phyloP scores from a whole-genome alignment of 2,888 invertebrate genomes.

The Pantelozetes paolii region DNA sequence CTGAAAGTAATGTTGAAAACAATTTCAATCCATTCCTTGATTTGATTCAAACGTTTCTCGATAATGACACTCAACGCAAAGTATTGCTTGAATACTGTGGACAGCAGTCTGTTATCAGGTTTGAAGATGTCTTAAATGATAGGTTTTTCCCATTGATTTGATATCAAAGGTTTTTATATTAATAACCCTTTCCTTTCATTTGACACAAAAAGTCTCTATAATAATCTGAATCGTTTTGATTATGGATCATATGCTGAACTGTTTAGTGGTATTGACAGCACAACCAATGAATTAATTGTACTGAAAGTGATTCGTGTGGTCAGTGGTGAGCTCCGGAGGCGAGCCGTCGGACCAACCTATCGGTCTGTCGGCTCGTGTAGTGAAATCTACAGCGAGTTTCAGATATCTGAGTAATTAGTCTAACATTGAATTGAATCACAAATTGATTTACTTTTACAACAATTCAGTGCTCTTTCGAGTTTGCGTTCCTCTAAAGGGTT shows the following conservation, averaged over 20 bases:
- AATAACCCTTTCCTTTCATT: neutral
- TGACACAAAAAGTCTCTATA: neutral
- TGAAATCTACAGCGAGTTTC: slow-evolving; percentile 27
- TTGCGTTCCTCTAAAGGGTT: neutral
- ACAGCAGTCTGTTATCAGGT: neutral
- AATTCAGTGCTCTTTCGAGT: slow-evolving; percentile 26
- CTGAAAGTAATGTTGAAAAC: no score
- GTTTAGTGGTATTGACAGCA: slow-evolving; percentile 17
- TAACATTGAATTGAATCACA: neutral
- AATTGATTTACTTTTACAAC: neutral
- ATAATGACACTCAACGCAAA: neutral
- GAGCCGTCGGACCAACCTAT: neutral
- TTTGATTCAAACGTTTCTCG: no score
- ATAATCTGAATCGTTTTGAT: slow-evolving; percentile 31
- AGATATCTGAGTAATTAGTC: slow-evolving; percentile 25
- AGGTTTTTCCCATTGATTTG: no score
- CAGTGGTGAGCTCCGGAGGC: neutral
- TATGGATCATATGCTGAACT: slow-evolving; percentile 37
- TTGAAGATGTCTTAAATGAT: neutral
- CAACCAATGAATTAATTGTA: slow-evolving; percentile 13
- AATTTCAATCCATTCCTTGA: no score
- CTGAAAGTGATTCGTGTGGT: slow-evolving; percentile 41
- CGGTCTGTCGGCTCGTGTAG: neutral
- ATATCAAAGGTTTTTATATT: neutral
- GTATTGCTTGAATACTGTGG: neutral